Evolutionary conservation across 1,140 invertebrate species (phyloP), one percentile per base, ranked within the genome.

Genomic region (Leptopilina clavipes): DNA sequence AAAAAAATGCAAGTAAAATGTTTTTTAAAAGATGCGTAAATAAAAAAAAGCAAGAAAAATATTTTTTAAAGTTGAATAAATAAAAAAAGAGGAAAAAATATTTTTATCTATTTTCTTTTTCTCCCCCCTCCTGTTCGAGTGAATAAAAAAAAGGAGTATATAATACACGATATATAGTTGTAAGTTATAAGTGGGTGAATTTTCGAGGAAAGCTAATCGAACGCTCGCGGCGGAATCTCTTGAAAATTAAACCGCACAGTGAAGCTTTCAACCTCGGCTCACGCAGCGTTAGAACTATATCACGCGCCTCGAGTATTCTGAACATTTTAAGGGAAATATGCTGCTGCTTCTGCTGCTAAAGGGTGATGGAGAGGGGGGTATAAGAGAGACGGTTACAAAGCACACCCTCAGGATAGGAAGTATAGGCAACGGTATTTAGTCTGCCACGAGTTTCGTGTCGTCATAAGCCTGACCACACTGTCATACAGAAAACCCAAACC

Each of bases 281-380:
- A 65, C 12, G 52, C 8, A 54, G 52, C 52, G 52, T 54, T 54
- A 18, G 52, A 54, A 54, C 22, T 65, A 65, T 65, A 65, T 65
- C 22, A 81, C 80, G 72, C 83, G 80, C 80, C 82, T 79, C 83
- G 80, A 81, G 81, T 84, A 84, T 84, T 83, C 83, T 79, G 79
- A 83, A 81, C 81, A 84, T 79, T 83, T 81, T 45, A 56, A 43
- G 72, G 79, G 78, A 84, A 83, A 80, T 84, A 84, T 84, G 82
- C 83, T 76, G 78, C 45, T 75, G 75, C 25, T n/a, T n/a, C n/a
- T 5, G 25, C 25, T 31, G 80, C 76, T 81, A 65, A 82, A 79
- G 81, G 79, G 76, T 75, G 74, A 54, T n/a, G n/a, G 77, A 74
- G 72, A 52, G 79, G 74, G 72, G 52, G 81, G 79, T 1, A 2